These are phyloP conservation scores for Drosophila demipolita DNA, from an alignment of 2,888 invertebrate species.

Conservation along the genomic window DNA sequence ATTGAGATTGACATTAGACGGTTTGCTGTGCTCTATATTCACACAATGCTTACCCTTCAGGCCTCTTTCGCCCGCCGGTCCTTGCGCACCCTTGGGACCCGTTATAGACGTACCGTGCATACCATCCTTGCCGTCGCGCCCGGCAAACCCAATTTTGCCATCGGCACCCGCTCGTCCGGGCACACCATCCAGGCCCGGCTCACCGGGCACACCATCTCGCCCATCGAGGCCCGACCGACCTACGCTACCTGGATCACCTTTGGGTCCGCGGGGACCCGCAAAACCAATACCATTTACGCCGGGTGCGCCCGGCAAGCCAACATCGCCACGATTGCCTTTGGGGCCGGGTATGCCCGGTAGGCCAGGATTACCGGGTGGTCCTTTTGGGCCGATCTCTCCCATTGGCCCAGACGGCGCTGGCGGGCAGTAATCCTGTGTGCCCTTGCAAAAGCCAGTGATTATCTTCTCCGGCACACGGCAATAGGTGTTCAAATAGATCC, in stretches of 20 bases:
- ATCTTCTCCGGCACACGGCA: constrained; percentile 94
- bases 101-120: constrained; percentile 86
- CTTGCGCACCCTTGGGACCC: constrained; percentile 89
- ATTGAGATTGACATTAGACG: not conserved
- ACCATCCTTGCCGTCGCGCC: constrained; percentile 86
- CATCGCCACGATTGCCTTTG: constrained; percentile 89
- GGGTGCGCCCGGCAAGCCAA: constrained; percentile 88
- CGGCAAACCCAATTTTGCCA: constrained; percentile 91
- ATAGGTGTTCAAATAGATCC: constrained; percentile 95
- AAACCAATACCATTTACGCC: constrained; percentile 86
- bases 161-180: constrained; percentile 94
- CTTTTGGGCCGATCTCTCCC: constrained; percentile 88
- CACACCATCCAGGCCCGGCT: constrained; percentile 93
- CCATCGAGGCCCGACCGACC: constrained; percentile 93
- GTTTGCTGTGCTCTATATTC: not conserved
- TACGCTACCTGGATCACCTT: constrained; percentile 87
- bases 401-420: constrained; percentile 88
- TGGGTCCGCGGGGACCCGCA: constrained; percentile 83
- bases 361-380: constrained; percentile 85
- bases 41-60: constrained; percentile 86
- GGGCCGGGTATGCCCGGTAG: constrained; percentile 89
- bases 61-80: constrained; percentile 90
- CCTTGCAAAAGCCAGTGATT: constrained; percentile 93
- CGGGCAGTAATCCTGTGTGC: constrained; percentile 93
- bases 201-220: constrained; percentile 95